Evolutionary conservation across 2,888 invertebrate genomes (phyloP).

Genomic region (Torymus auratus): DNA sequence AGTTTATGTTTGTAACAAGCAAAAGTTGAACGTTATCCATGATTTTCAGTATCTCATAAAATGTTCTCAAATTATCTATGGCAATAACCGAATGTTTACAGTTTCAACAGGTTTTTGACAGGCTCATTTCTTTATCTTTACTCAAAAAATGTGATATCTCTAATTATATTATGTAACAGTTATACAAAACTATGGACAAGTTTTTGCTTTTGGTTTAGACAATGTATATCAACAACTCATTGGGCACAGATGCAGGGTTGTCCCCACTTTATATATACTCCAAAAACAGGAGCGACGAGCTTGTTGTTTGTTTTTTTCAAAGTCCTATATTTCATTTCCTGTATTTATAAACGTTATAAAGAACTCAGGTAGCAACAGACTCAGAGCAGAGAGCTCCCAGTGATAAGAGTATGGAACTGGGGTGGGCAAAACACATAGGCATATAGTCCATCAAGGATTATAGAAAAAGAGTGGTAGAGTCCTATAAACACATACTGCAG

Average conservation of each 20-base stretch:
- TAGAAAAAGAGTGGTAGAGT: constrained; percentile 36
- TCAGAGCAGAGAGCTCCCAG: constrained; percentile 1
- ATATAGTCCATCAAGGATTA: constrained; percentile 32
- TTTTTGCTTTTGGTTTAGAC: constrained; percentile 39
- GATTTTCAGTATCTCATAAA: constrained; percentile 43
- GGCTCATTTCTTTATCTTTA: constrained; percentile 15
- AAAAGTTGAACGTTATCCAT: constrained; percentile 56
- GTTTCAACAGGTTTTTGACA: constrained; percentile 14
- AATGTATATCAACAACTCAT: constrained; percentile 17
- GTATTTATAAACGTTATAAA: not conserved
- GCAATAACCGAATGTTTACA: constrained; percentile 25
- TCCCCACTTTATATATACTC: constrained; percentile 39
- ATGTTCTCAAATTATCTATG: constrained; percentile 43
- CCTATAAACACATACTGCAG: constrained; percentile 15
- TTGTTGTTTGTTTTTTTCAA: constrained; percentile 2
- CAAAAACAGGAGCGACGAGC: constrained; percentile 10
- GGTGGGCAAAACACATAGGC: constrained; percentile 35
- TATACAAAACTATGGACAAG: constrained; percentile 42
- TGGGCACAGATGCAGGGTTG: constrained; percentile 31
- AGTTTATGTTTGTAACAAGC: constrained; percentile 54
- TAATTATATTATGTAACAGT: constrained; percentile 33
- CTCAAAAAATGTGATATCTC: constrained; percentile 13
- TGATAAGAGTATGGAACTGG: constrained; percentile 1
- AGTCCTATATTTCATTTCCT: constrained; percentile 17
- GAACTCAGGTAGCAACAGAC: constrained; percentile 17